Evolutionary conservation across 2,888 invertebrate genomes (phyloP).

Genomic region (Drosophila yooni): DNA sequence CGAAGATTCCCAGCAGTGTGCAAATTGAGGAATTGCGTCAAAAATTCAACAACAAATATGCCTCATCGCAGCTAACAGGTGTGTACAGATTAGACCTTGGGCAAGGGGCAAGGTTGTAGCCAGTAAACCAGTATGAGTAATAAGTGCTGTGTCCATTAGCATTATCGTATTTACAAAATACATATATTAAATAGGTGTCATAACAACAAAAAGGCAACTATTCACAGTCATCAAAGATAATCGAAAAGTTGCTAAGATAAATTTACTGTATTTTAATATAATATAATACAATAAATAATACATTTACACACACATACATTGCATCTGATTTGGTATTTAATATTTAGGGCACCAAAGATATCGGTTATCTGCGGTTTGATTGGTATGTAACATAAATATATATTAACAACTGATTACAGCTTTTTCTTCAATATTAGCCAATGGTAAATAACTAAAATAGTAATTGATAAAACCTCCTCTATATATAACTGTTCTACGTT

Average conservation of each 20-base stretch:
- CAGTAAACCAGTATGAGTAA: not conserved
- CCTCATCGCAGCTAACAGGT: constrained; percentile 77
- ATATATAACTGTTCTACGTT: not conserved
- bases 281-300: not conserved
- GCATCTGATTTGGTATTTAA: not conserved
- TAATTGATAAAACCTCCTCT: not conserved
- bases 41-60: constrained; percentile 80
- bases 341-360: not conserved
- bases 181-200: constrained; percentile 3
- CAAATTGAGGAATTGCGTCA: constrained; percentile 82
- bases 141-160: constrained; percentile 7
- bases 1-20: constrained; percentile 65
- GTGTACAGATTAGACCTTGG: constrained; percentile 31
- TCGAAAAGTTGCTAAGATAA: not conserved
- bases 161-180: constrained; percentile 9
- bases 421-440: not conserved
- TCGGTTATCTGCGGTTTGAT: not conserved
- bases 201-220: not conserved
- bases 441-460: not conserved
- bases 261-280: not conserved
- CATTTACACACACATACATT: not conserved
- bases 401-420: not conserved
- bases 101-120: constrained; percentile 3
- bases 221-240: constrained; percentile 15
- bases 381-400: not conserved